Base-by-base conservation (phyloP, 2,797 vertebrate species). In the Australoheros facetus region DNA sequence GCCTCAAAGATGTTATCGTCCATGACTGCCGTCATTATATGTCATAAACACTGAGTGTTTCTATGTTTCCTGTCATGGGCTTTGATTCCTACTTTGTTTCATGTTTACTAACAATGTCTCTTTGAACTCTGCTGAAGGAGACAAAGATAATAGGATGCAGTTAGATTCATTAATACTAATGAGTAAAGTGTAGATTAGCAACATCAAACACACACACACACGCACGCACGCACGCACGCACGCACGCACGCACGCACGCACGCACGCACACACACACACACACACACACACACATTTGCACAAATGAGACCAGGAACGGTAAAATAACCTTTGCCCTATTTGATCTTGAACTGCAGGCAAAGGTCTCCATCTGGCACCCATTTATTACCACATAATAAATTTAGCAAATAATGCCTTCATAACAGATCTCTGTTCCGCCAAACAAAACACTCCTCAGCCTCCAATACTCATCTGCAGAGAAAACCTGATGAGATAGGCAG, bases 161-260 rank as follows among this genome's bases (percentile, higher is more conserved):
- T 48, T 55, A 51, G 37, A 88, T 87, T 88, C 77, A 90, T 92
- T 85, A 86, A 85, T 80, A 87, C 73, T 86, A 84, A 91, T 87
- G 66, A 84, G 69, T 26, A 77, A 82, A 77, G 26, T 3, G 4
- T 12, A 58, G 69, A 79, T 39, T 57, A 42, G 39, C 77, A 73
- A 23, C 83, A 80, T 81, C 30, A 32, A 32, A 4, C 30, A 28
- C 28, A 28, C 28, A 28, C 28, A 4, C 28, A 3, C 28, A 4
- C 28, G 28, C 28, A 28, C 28, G 4, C 28, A 28, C 26, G 26
- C 26, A 26, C 26, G 26, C 26, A 26, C 64, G 17, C 64, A 71
- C 62, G 7, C 55, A 62, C 56, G 26, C 56, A 3, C 26, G 16
- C 42, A 14, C 42, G 19, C 56, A n/a, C 51, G n/a, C 51, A 11